Evolutionary conservation across 2,888 invertebrate species (phyloP), one percentile per base, ranked within the genome.

Genomic region (Pinctada fucata): DNA sequence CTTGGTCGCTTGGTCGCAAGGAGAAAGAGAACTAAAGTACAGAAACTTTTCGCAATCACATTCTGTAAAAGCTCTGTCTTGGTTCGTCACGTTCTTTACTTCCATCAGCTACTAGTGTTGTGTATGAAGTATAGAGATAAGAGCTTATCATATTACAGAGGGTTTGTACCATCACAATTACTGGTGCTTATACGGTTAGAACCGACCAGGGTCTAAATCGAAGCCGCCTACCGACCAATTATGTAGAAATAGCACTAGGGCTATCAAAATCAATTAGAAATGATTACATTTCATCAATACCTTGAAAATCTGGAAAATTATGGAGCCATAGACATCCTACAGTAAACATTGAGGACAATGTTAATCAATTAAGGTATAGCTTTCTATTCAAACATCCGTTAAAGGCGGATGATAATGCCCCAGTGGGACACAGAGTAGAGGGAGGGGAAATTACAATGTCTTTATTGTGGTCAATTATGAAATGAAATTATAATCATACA

Each of bases 191-290:
- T 58, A 58, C 58, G 58, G 58, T 58, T 58, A 58, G 13, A 58
- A 58, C 13, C 31, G 31, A 31, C 31, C 31, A 31, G 13, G 13
- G 58, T 58, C 8, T 13, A 10, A 13, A 58, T 58, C 58, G 58
- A 58, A 47, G 6, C 68, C 68, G 8, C 68, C 68, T 68, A 68
- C 68, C 68, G 47, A 45, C 45, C 68, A 13, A 68, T 45, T 47
- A 68, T 16, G 31, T 68, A 45, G 47, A 68, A 45, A 47, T 47
- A 68, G 68, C 16, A 47, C 68, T 4, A 48, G 10, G 16, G 47
- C 68, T 45, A 68, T 68, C 68, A 8, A 68, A 68, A 8, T 68
- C 68, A 68, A 68, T 68, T 68, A 68, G 68, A 68, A n/a, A 68
- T 68, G 68, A 68, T 68, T 68, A 47, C 47, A 47, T 45, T 45